Conservation (phyloP, 2,888 invertebrate genomes). For the Xanthorhoe designata region DNA sequence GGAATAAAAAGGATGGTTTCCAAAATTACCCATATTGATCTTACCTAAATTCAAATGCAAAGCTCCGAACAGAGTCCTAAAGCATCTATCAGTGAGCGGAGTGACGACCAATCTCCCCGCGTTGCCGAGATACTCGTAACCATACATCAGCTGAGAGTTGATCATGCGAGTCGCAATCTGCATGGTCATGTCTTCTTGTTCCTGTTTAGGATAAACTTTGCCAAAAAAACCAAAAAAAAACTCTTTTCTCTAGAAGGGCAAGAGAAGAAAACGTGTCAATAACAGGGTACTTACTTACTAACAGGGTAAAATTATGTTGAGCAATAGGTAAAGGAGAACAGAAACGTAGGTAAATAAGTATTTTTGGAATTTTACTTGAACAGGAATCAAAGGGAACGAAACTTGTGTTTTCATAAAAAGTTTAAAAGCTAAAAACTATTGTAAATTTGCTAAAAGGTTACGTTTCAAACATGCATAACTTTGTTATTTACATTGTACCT, state of each 20-base stretch:
- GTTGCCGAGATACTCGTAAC: conserved; percentile 98
- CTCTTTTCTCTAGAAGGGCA: conserved; percentile 11
- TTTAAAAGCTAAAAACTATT: no score
- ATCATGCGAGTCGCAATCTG: conserved; percentile 93
- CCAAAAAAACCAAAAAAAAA: conserved; percentile 20
- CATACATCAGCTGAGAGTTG: conserved; percentile 94
- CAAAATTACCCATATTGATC: conserved; percentile 1
- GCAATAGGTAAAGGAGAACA: background rate
- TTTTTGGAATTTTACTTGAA: no score
- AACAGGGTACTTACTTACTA: background rate
- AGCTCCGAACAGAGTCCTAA: conserved; percentile 96
- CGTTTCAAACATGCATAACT: no score
- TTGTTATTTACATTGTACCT: no score
- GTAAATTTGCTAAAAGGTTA: no score
- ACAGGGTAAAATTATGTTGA: no score
- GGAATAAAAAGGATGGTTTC: no score
- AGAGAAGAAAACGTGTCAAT: conserved; percentile 4
- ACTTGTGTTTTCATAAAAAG: no score
- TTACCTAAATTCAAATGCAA: conserved; percentile 93
- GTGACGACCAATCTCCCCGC: conserved; percentile 95
- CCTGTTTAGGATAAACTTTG: conserved; percentile 60
- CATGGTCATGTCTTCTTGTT: conserved; percentile 73
- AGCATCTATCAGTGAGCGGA: conserved; percentile 96
- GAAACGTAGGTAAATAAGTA: background rate
- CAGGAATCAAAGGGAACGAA: no score